Evolutionary conservation across 2,113 vertebrate genomes (phyloP).

Genomic region (Lamprotornis superbus): DNA sequence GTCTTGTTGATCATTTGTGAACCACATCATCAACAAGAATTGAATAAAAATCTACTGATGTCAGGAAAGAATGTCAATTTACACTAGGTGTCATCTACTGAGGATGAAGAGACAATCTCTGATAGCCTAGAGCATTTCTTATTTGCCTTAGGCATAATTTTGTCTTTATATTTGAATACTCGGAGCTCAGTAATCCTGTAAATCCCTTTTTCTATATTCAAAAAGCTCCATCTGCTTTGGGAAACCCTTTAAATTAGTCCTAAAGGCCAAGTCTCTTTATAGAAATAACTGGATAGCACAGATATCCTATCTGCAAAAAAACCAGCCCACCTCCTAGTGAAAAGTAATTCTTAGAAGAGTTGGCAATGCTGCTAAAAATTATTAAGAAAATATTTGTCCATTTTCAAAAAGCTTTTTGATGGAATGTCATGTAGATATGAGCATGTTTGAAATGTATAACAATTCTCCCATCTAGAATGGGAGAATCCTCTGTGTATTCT

Average conservation of each 20-base stretch:
- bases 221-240: constrained; percentile 30
- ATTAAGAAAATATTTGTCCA: neutral
- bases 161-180: neutral
- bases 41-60: neutral
- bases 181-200: neutral
- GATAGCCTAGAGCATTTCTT: neutral
- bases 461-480: neutral
- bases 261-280: constrained; percentile 52
- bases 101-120: neutral
- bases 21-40: neutral
- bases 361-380: neutral
- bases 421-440: neutral
- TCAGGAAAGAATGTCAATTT: neutral
- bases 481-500: neutral
- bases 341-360: neutral
- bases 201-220: constrained; percentile 28
- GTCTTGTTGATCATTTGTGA: neutral
- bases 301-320: neutral
- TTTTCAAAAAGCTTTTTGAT: neutral
- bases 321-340: neutral
- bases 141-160: neutral
- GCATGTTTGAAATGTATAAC: neutral
- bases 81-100: neutral
- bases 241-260: constrained; percentile 47
- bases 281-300: constrained; percentile 1